A percentile compares a stretch with the other conserved stretches of the same genome.
These are phyloP conservation scores for Aplocera efformata DNA, from an alignment of 2,888 invertebrate species.

Conservation along the genomic window DNA sequence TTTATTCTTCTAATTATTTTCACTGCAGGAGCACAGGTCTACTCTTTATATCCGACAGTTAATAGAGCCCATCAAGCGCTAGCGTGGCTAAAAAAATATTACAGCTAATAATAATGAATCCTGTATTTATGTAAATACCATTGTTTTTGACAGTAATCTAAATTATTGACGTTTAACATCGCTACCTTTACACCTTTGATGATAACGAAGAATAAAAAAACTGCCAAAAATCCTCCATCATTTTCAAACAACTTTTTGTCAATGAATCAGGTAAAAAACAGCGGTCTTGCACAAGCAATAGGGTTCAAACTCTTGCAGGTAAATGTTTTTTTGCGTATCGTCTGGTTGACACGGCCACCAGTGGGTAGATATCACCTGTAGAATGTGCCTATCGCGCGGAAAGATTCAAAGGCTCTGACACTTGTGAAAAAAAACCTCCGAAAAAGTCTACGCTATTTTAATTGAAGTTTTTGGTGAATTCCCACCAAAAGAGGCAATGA, in stretches of 20 bases:
- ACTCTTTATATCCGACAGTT: too few species aligned
- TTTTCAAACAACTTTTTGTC: constrained; percentile 46
- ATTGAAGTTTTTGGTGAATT: constrained; percentile 68
- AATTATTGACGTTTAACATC: too few species aligned
- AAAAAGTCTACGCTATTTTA: constrained; percentile 69
- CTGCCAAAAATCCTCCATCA: constrained; percentile 35
- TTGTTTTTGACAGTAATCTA: too few species aligned
- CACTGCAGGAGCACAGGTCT: too few species aligned
- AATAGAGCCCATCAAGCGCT: too few species aligned
- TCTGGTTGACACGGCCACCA: constrained; percentile 65
- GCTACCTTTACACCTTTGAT: constrained; percentile 37
- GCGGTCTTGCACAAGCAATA: constrained; percentile 22
- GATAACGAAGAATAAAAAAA: constrained; percentile 37
- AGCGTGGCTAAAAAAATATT: too few species aligned
- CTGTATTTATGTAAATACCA: too few species aligned
- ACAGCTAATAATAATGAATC: too few species aligned
- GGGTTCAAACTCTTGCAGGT: constrained; percentile 33
- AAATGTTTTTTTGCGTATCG: constrained; percentile 25
- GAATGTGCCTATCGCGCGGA: constrained; percentile 66
- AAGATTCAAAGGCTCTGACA: constrained; percentile 71
- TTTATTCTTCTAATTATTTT: too few species aligned
- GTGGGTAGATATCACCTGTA: constrained; percentile 62
- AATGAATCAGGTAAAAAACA: not conserved
- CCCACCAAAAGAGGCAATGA: constrained; percentile 62
- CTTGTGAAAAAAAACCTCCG: constrained; percentile 52